A percentile compares a stretch with the other conserved stretches of the same genome.
Evolutionary conservation across 37 sponge, comb jelly and placozoan species (phyloP).

Genomic region (Theonella swinhoei): DNA sequence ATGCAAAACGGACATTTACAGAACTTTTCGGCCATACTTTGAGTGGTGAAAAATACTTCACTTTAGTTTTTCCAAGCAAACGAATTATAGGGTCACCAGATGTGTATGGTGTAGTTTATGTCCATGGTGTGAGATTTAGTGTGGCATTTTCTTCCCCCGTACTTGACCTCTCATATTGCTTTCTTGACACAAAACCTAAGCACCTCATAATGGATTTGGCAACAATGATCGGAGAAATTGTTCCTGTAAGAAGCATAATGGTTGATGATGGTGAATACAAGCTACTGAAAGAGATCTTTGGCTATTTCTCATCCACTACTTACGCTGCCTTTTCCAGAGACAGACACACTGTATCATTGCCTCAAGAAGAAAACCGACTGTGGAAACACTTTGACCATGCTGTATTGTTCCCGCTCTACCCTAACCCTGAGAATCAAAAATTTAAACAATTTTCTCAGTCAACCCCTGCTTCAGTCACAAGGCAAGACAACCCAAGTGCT

Average conservation of each 20-base stretch:
- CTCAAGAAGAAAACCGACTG: neutral
- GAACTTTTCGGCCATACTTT: neutral
- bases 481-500: too few relatives aligned
- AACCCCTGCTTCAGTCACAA: neutral
- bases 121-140: constrained; percentile 6
- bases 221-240: neutral
- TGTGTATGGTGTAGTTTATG: neutral
- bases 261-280: constrained; percentile 14
- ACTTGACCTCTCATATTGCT: constrained; percentile 18
- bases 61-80: neutral
- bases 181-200: neutral
- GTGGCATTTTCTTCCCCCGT: neutral
- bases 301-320: constrained; percentile 9
- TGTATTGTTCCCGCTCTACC: neutral
- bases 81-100: neutral
- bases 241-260: neutral
- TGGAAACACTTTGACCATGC: neutral
- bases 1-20: neutral
- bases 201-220: too few relatives aligned
- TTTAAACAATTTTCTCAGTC: neutral
- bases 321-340: neutral
- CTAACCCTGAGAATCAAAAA: neutral
- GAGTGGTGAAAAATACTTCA: neutral
- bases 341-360: neutral
- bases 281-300: neutral